Base-by-base conservation (phyloP, 2,113 vertebrate genomes). In the Theropithecus gelada region DNA sequence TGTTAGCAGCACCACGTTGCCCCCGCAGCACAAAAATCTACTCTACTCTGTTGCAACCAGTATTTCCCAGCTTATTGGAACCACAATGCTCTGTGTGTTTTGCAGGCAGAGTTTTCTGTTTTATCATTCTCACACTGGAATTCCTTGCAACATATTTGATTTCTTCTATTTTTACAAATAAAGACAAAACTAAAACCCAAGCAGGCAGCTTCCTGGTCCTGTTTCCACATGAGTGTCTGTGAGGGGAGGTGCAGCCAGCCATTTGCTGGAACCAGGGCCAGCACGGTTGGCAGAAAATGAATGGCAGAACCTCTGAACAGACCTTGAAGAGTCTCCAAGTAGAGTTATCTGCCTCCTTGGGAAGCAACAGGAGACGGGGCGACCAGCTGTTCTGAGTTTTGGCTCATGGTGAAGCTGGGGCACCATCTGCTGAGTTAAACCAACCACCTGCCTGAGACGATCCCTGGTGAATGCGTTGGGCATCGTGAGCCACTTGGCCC, bases 151-250 rank as follows among this genome's bases (percentile, higher is more conserved):
- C 32, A 5, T 30, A 57, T 16, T 35, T 32, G 55, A 55, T 66
- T 59, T 43, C 23, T 27, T 75, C n/a, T 48, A 0, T 30, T 35
- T 57, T 70, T 55, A 13, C 32, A 92, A 70, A 17, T 7, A n/a
- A 27, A 93, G 78, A 80, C 4, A 35, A 50, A 52, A 32, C 12
- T 38, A 32, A 52, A 85, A 13, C 40, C 27, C 40, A 23, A 2
- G 2, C 8, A 27, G 40, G 27, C 11, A 10, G 13, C 14, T 8
- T 70, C 18, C 13, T 8, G 17, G n/a, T 35, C 38, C 8, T 5
- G 11, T 4, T 35, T 25, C 8, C 4, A 8, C 6, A 14, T 5
- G 1, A 20, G 43, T 30, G 43, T 1, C 0, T 8, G 0, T 1
- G 66, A 35, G 27, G 27, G 23, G 61, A 20, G 45, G 32, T 22